Evolutionary conservation across 2,797 vertebrate genomes (phyloP), one percentile per base, ranked within the genome.

Genomic region (Anguilla anguilla): DNA sequence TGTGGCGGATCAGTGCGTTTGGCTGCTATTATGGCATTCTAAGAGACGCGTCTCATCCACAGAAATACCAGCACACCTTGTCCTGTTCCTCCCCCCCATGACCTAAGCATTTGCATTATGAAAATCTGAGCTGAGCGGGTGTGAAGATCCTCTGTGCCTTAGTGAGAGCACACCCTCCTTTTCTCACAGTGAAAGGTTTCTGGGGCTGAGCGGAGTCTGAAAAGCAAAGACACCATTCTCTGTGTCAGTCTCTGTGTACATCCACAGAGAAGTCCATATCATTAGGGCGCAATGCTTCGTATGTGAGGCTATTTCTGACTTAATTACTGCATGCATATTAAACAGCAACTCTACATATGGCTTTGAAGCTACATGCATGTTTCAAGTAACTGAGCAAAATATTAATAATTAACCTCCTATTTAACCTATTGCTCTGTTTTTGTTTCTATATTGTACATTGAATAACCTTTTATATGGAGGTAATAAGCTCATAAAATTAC

Each of bases 1-100:
- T 92, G 93, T 90, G 92, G 87, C 86, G 90, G 90, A 87, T 95
- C 94, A 94, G 95, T 95, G 93, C 90, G 91, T 91, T 91, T 91
- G 91, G 94, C 94, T 93, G 49, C 7, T 51, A 10, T 10, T 55
- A 55, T 55, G 53, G 7, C 10, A 1, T 13, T 55, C 53, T 25
- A 64, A 64, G 25, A 13, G 61, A 25, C 3, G 15, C 3, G 57
- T 22, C 57, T 61, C 22, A 82, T 28, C 77, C 35, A 82, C 43
- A 43, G 3, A 82, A 82, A 82, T 15, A 51, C 49, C 79, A n/a
- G 67, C 3, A 7, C 67, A 69, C 67, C 67, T 22, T 2, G 2
- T 2, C 19, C 3, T 13, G n/a, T 72, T 28, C 25, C 25, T 35
- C 6, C 7, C 28, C 11, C 17, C 11, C 11, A 10, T 1, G 31